Conservation (phyloP, 1,140 invertebrate genomes). For the Pseudomyrmex pallidus region DNA sequence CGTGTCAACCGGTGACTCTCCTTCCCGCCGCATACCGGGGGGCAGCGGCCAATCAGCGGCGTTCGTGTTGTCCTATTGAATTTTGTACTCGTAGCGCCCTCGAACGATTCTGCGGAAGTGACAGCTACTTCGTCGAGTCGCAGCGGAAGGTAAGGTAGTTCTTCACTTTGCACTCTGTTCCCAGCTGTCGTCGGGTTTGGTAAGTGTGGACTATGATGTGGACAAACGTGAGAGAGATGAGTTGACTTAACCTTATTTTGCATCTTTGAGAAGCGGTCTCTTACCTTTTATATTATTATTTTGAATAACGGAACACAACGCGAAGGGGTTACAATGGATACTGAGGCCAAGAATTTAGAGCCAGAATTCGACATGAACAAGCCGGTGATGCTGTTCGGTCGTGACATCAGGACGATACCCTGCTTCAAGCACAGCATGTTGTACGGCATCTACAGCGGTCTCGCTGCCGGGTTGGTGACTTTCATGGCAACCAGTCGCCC, state of each 20-base stretch:
- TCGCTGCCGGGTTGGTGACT: constrained; percentile 85
- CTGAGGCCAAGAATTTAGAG: not conserved
- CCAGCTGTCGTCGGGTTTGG: too few species aligned
- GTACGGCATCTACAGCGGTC: constrained; percentile 86
- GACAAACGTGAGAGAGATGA: too few species aligned
- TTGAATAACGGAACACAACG: too few species aligned
- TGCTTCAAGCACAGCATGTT: constrained; percentile 88
- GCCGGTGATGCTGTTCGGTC: constrained; percentile 85
- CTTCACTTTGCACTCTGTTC: too few species aligned
- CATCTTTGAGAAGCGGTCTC: not conserved
- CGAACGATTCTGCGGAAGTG: not conserved
- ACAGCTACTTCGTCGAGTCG: too few species aligned
- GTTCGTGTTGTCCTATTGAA: too few species aligned
- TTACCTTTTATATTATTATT: not conserved
- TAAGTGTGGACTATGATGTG: too few species aligned
- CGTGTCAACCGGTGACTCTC: constrained; percentile 62
- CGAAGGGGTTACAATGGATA: not conserved
- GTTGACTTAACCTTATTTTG: constrained; percentile 27
- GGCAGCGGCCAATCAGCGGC: constrained; percentile 7
- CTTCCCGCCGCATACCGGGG: not conserved
- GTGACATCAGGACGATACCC: constrained; percentile 87
- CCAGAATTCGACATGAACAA: constrained; percentile 43
- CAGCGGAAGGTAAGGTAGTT: too few species aligned
- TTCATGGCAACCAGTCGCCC: constrained; percentile 87
- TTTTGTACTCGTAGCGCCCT: not conserved